phyloP scores from a whole-genome alignment of 1,140 invertebrate species.

The Semibalanus balanoides region DNA sequence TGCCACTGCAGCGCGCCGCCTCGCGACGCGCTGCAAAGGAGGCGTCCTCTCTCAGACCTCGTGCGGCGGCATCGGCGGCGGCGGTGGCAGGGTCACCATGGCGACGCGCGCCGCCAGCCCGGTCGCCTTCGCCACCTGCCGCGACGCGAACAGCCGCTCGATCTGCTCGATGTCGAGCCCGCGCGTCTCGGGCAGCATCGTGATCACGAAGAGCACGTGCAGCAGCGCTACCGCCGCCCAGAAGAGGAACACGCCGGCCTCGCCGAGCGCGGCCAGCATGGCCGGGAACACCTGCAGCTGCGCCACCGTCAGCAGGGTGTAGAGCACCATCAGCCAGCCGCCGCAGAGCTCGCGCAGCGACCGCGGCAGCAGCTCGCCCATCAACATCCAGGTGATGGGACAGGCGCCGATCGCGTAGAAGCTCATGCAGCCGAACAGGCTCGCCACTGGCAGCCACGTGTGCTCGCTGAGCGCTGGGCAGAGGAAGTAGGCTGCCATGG shows the following conservation, averaged over 20 bases:
- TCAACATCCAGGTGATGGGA: slow-evolving; percentile 17
- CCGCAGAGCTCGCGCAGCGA: slow-evolving; percentile 14
- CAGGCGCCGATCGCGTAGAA: slow-evolving; percentile 16
- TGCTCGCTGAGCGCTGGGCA: slow-evolving; percentile 2
- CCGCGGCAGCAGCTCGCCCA: slow-evolving; percentile 17
- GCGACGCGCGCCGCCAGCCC: too few species aligned
- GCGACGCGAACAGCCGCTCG: neutral
- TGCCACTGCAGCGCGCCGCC: too few species aligned
- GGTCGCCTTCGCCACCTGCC: too few species aligned
- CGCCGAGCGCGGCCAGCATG: neutral
- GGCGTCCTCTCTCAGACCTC: neutral
- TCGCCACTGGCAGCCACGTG: slow-evolving; percentile 12
- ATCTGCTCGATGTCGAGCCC: neutral
- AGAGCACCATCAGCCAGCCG: neutral
- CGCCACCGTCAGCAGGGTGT: neutral
- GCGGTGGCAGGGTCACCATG: neutral
- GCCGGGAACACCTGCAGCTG: neutral
- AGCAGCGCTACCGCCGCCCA: neutral
- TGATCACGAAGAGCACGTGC: neutral
- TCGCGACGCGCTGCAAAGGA: too few species aligned
- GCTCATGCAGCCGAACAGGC: slow-evolving; percentile 15
- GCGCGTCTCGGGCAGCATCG: neutral
- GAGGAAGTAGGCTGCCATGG: slow-evolving; percentile 13
- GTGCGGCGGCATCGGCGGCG: too few species aligned
- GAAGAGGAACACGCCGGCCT: neutral